These are phyloP conservation scores for Lethenteron camtschaticum DNA, from an alignment of 2,113 vertebrate genomes.

Conservation along the genomic window DNA sequence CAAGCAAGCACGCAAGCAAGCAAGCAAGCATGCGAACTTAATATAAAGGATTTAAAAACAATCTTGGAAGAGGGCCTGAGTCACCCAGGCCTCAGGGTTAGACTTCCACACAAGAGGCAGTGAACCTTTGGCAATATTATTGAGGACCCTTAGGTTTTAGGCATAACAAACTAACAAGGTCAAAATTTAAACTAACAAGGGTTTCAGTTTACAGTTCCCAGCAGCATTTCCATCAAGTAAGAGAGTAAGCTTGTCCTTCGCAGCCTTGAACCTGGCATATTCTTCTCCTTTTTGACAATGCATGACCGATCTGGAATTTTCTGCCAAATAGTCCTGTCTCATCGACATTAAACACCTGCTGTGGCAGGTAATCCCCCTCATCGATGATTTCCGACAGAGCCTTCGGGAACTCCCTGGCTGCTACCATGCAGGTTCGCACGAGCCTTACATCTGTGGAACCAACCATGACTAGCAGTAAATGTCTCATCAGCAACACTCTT, in stretches of 20 bases:
- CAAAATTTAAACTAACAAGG: background rate
- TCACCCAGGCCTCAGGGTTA: background rate
- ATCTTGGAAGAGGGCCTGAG: background rate
- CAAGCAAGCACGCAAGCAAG: no score
- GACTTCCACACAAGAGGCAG: background rate
- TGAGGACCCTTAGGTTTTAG: background rate
- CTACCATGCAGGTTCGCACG: background rate
- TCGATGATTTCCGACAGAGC: background rate
- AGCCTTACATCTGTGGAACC: background rate
- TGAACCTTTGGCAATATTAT: background rate
- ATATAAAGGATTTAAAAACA: background rate
- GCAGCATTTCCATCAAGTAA: background rate
- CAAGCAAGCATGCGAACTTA: no score
- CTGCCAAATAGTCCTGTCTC: conserved; percentile 1
- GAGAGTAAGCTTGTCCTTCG: background rate
- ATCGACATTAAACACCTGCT: background rate
- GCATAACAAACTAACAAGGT: background rate
- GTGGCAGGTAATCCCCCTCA: background rate
- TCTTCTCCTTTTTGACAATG: background rate
- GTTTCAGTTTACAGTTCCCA: background rate
- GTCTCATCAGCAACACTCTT: background rate
- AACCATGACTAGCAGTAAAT: background rate
- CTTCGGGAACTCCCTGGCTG: background rate
- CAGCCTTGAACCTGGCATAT: background rate
- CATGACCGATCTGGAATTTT: background rate